Evolutionary conservation across 2,888 invertebrate species (phyloP), one percentile per base, ranked within the genome.

Genomic region (Pyrrhia umbra): DNA sequence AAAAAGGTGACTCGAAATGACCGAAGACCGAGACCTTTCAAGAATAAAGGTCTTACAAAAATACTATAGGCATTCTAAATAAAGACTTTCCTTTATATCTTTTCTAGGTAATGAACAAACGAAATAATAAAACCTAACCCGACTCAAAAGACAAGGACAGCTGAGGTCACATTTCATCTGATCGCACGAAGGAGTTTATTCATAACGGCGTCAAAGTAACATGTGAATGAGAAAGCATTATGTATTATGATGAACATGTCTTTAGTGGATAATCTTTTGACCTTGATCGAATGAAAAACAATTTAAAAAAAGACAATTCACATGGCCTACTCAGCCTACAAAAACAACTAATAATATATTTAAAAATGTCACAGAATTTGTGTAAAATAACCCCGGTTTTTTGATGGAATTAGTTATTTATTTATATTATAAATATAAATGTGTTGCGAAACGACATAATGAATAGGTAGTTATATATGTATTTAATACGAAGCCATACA

Each of bases 51-150:
- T 43, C 45, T 58, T 20, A 23, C 13, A 37, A 68, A 68, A 68
- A 68, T 58, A 68, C 20, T 50, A 34, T 23, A n/a, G n/a, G n/a
- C n/a, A 40, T 23, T 37, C 34, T 42, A 57, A 37, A 37, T 46
- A 16, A 23, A 30, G 13, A 27, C 50, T 39, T 37, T 72, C 37
- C 46, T 68, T 59, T 60, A 18, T 18, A 60, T 23, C 46, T 51
- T 43, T 49, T 39, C 50, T 56, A 25, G 15, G 23, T 51, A 56
- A 55, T 60, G 37, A 43, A 39, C 49, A 27, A 54, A 54, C 10
- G 39, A 43, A 71, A 56, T 63, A 76, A 55, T 47, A 76, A 62
- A 76, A 62, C 16, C 27, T 13, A 56, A 70, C 77, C 64, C 56
- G 49, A 27, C 43, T 63, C 70, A 76, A 1, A 45, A 45, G 65